Conservation (phyloP, 1,140 invertebrate genomes). For the Drosophila prosaltans region DNA sequence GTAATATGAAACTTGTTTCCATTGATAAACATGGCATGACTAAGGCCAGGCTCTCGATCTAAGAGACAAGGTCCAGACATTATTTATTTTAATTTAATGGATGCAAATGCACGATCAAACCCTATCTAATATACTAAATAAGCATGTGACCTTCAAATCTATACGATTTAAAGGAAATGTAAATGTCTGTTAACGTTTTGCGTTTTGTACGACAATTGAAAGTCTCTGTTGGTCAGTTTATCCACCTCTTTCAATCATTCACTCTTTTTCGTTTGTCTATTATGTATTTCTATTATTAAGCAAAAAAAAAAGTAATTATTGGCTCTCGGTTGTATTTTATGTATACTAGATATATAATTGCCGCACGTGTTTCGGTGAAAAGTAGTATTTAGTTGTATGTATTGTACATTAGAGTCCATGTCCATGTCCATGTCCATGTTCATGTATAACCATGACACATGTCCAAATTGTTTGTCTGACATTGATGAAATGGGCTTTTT, state of each 20-base stretch:
- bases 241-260: constrained; percentile 19
- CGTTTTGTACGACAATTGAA: not conserved
- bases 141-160: constrained; percentile 38
- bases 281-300: constrained; percentile 45
- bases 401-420: constrained; percentile 33
- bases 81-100: constrained; percentile 56
- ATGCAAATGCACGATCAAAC: constrained; percentile 47
- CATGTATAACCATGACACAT: constrained; percentile 56
- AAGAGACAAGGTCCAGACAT: constrained; percentile 47
- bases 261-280: constrained; percentile 28
- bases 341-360: constrained; percentile 46
- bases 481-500: constrained; percentile 75
- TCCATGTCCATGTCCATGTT: constrained; percentile 55
- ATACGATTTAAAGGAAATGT: constrained; percentile 36
- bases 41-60: constrained; percentile 48
- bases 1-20: constrained; percentile 54
- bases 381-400: constrained; percentile 13
- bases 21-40: constrained; percentile 56
- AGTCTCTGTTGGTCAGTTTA: not conserved
- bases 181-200: not conserved
- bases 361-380: constrained; percentile 60
- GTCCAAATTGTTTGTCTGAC: constrained; percentile 49
- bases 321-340: constrained; percentile 20
- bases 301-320: constrained; percentile 49
- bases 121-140: constrained; percentile 8